Conservation (phyloP, 1,140 invertebrate species). For the Temnothorax curvispinosus region DNA sequence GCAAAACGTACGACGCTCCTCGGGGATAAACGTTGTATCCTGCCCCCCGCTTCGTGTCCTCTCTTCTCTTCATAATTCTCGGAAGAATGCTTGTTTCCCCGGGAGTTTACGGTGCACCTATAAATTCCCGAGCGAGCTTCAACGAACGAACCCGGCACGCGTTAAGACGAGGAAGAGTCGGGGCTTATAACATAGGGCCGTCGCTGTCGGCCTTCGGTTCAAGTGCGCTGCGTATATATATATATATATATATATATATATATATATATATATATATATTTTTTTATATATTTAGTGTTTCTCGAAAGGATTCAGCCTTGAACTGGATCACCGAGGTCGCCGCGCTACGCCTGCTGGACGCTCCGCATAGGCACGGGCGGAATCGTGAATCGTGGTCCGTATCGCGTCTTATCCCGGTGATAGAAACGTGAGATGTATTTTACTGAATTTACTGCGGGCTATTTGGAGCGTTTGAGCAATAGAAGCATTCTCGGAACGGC, state of each 20-base stretch:
- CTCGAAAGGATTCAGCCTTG: constrained; percentile 30
- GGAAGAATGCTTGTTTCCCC: constrained; percentile 22
- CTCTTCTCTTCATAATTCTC: constrained; percentile 14
- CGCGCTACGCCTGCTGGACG: background rate
- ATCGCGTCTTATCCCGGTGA: background rate
- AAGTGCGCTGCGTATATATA: background rate
- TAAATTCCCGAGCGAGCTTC: constrained; percentile 50
- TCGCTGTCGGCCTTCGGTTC: background rate
- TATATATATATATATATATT: constrained; percentile 35
- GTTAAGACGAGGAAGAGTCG: constrained; percentile 9
- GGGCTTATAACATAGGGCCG: background rate
- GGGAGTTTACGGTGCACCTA: constrained; percentile 46
- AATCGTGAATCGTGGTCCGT: background rate
- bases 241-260: background rate
- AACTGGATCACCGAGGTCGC: constrained; percentile 22
- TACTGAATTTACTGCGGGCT: background rate
- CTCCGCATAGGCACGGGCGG: background rate
- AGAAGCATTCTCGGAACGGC: background rate
- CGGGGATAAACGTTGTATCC: constrained; percentile 29
- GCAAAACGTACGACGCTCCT: background rate
- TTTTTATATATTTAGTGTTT: background rate
- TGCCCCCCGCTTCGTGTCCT: background rate
- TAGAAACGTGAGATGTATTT: background rate
- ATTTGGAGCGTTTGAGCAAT: background rate
- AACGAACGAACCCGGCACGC: constrained; percentile 50